Conservation (phyloP, 30 jellyfish, hydroid and myxozoan species). For the Pseudorhiza aurosa region DNA sequence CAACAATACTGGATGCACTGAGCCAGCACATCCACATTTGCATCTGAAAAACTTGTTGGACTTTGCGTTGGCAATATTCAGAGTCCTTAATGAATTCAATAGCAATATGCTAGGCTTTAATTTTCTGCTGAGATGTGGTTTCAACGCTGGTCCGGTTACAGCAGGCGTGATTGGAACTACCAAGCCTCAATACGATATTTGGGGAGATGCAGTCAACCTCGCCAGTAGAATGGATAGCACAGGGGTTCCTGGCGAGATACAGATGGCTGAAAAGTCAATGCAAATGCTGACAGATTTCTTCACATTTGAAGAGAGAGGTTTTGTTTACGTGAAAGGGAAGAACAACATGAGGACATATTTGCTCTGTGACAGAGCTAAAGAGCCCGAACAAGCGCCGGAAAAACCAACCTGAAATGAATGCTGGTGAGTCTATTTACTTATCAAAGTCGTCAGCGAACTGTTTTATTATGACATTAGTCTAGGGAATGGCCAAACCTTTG, state of each 20-base stretch:
- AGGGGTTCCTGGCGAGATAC: constrained; percentile 93
- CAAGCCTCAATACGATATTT: constrained; percentile 98
- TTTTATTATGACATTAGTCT: no score
- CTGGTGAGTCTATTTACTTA: constrained; percentile 9
- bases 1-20: constrained; percentile 7
- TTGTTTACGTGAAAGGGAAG: constrained; percentile 93
- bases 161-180: constrained; percentile 99
- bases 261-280: constrained; percentile 92
- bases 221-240: constrained; percentile 99
- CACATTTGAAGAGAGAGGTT: constrained; percentile 85
- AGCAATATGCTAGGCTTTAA: constrained; percentile 94
- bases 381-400: constrained; percentile 16
- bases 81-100: constrained; percentile 89
- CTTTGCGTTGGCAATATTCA: constrained; percentile 86
- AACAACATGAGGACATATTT: constrained; percentile 84
- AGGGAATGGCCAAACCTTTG: no score
- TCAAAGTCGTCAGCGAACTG: no score
- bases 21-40: constrained; percentile 65
- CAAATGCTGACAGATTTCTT: constrained; percentile 86
- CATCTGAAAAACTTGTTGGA: constrained; percentile 85
- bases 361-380: constrained; percentile 51
- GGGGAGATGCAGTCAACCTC: constrained; percentile 99
- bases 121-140: constrained; percentile 91
- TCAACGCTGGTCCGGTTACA: constrained; percentile 99
- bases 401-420: not conserved